Evolutionary conservation across 1,140 invertebrate species (phyloP).

Genomic region (Aphidius gifuensis): DNA sequence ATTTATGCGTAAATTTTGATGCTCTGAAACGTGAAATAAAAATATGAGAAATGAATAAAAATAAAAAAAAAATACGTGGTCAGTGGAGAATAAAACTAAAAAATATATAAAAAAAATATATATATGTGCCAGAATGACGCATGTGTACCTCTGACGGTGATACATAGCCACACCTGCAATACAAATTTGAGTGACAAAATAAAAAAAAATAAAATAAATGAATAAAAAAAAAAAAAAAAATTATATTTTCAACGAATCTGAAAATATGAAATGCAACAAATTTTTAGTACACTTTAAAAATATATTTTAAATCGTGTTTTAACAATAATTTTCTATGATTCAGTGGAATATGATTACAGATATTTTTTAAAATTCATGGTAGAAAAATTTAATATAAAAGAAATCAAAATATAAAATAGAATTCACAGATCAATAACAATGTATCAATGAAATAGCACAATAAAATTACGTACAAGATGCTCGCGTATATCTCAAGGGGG

Average conservation of each 20-base stretch:
- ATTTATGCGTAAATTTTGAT: conserved; percentile 30
- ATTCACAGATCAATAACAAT: conserved; percentile 9
- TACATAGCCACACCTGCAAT: conserved; percentile 17
- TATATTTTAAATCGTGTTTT: background rate
- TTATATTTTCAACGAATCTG: too few relatives aligned
- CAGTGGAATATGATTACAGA: background rate
- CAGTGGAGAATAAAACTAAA: background rate
- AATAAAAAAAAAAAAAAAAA: too few relatives aligned
- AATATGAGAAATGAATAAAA: conserved; percentile 7
- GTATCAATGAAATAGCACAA: conserved; percentile 15
- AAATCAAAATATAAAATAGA: conserved; percentile 6
- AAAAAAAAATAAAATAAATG: too few relatives aligned
- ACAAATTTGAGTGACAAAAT: background rate
- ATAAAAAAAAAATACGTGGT: conserved; percentile 7
- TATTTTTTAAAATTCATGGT: background rate
- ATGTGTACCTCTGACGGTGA: conserved; percentile 11
- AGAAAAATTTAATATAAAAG: background rate
- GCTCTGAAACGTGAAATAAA: conserved; percentile 6
- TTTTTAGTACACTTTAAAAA: conserved; percentile 1
- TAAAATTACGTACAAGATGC: conserved; percentile 13
- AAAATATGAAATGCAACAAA: too few relatives aligned
- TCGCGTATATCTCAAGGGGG: background rate
- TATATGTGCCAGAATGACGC: background rate
- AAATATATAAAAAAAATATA: too few relatives aligned
- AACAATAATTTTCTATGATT: background rate